Evolutionary conservation across 1,140 invertebrate genomes (phyloP).

Genomic region (Archivesica marissinica): DNA sequence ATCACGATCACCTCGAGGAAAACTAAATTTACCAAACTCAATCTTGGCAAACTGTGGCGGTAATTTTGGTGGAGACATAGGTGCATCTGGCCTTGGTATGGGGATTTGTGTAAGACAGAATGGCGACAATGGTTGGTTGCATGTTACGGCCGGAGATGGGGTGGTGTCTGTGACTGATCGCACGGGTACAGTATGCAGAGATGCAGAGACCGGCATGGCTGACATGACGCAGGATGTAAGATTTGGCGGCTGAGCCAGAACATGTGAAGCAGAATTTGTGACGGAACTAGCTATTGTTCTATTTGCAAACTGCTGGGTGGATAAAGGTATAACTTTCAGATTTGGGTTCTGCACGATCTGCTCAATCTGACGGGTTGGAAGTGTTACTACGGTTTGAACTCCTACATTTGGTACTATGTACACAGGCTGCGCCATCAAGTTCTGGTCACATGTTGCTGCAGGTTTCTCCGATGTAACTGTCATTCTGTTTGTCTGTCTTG

Average conservation of each 20-base stretch:
- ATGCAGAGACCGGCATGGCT: not conserved
- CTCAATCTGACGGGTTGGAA: not conserved
- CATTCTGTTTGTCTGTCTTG: not conserved
- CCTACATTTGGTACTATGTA: not conserved
- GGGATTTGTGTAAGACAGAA: conserved; percentile 21
- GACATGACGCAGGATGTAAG: not conserved
- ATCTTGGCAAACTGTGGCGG: conserved; percentile 10
- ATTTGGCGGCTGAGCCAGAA: not conserved
- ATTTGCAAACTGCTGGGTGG: not conserved
- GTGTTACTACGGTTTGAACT: not conserved
- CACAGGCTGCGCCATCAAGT: not conserved
- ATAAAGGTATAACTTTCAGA: not conserved
- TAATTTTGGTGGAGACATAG: conserved; percentile 1
- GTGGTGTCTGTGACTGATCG: not conserved
- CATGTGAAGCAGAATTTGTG: not conserved
- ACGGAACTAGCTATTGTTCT: not conserved
- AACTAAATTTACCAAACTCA: not conserved
- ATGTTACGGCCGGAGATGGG: not conserved
- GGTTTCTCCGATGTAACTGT: not conserved
- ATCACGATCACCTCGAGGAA: not conserved
- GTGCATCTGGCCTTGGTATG: conserved; percentile 18
- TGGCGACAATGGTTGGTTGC: not conserved
- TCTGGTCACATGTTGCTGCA: not conserved
- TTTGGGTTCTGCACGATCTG: not conserved
- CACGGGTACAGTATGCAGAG: not conserved